Percentiles rank a stretch among this genome's conserved stretches.
These are phyloP conservation scores for Vultur gryphus DNA, from an alignment of 2,797 vertebrate genomes.

Conservation along the genomic window DNA sequence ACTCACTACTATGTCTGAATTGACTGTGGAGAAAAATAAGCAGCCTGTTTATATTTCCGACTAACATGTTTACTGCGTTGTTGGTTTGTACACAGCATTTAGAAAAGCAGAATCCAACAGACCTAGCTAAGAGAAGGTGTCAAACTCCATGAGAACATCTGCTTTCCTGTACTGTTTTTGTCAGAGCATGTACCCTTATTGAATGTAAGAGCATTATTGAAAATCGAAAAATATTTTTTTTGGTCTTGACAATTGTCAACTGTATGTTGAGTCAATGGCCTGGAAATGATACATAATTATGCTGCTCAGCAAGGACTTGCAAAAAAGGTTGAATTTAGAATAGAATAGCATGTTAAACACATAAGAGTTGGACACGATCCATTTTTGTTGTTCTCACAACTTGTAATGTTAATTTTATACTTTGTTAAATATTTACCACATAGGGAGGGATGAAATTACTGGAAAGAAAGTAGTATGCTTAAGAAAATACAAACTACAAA, in stretches of 20 bases:
- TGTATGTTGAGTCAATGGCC: neutral
- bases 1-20: neutral
- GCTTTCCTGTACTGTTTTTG: neutral
- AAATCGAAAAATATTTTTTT: neutral
- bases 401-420: conserved; percentile 32
- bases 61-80: neutral
- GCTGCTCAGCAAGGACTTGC: neutral
- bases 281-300: neutral
- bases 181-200: neutral
- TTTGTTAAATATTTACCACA: conserved; percentile 48
- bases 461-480: conserved; percentile 12
- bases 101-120: neutral
- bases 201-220: neutral
- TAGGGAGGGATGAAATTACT: conserved; percentile 22
- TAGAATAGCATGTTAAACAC: neutral
- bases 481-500: neutral
- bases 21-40: neutral
- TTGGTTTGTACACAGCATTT: neutral
- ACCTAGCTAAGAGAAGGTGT: neutral
- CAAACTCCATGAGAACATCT: neutral
- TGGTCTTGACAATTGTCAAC: neutral
- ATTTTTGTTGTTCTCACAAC: conserved; percentile 34
- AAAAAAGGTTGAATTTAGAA: neutral
- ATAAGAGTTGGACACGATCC: neutral
- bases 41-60: neutral